These are phyloP conservation scores for Gastrophysa polygoni DNA, from an alignment of 2,888 invertebrate species.

Conservation along the genomic window DNA sequence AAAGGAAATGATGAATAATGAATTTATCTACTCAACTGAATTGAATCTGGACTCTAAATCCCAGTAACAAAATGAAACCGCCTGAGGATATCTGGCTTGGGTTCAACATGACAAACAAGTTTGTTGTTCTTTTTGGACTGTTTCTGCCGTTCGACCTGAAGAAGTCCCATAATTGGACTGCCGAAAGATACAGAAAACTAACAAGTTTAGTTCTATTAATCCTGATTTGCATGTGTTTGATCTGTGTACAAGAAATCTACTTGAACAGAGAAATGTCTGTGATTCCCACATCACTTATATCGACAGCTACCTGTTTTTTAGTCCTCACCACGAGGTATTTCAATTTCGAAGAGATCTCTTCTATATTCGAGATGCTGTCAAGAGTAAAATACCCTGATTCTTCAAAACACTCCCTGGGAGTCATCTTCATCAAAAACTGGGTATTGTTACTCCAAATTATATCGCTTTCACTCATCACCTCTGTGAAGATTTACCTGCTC, in stretches of 20 bases:
- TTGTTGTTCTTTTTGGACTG: not conserved
- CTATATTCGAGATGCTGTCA: not conserved
- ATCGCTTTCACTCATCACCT: not conserved
- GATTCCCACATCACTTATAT: not conserved
- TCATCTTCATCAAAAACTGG: not conserved
- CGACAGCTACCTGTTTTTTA: not conserved
- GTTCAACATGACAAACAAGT: not conserved
- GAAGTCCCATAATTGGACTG: not conserved
- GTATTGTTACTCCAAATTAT: not conserved
- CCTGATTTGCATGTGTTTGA: not conserved
- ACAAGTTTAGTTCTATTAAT: not conserved
- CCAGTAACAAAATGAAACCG: not conserved
- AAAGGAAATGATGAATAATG: too few species aligned
- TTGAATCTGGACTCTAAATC: too few species aligned
- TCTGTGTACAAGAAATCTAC: not conserved
- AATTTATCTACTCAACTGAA: too few species aligned
- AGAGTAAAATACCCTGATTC: not conserved
- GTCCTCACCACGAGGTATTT: not conserved
- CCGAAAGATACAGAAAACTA: not conserved
- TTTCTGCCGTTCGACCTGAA: not conserved
- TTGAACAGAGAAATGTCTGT: not conserved
- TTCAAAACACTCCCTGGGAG: not conserved
- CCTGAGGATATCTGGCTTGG: not conserved
- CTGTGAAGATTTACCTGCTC: slow-evolving; percentile 2
- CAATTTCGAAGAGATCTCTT: not conserved